Base-by-base conservation (phyloP, 1,140 invertebrate genomes). In the Papilio polytes region DNA sequence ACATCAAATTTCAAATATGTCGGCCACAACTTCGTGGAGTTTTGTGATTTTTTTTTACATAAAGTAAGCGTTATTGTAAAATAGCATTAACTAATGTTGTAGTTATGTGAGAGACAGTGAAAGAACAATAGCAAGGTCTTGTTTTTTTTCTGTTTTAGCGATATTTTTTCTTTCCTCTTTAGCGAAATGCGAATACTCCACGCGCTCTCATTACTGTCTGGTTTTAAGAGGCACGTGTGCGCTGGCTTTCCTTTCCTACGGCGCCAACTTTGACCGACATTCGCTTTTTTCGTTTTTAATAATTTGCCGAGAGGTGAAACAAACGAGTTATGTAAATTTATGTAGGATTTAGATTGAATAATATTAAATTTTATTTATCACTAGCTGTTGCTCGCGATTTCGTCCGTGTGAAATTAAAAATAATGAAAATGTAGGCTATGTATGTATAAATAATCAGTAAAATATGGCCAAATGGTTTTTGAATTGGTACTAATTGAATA, bases 221-320 rank as follows among this genome's bases (percentile, higher is more conserved):
- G 77, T 78, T 78, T 78, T 66, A 78, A 78, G 77, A 78, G 77
- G 53, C 77, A 63, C 59, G 77, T 78, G 77, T 78, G 53, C 31
- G 56, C 77, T 36, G 53, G 77, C 56, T 78, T 78, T 46, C 77
- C 77, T 78, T 48, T 44, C 77, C 56, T 63, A 18, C 53, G 56
- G 76, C 56, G 77, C 77, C 77, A 78, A 78, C 36, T 78, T 78
- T 78, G 77, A 78, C 77, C 77, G 77, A 59, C 53, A 78, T 44
- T 20, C 31, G 31, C 26, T 74, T 76, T 46, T 76, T 76, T 51
- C 74, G 74, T 76, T 76, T 76, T 76, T 76, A 48, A 76, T 76
- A 76, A 76, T 76, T 76, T 51, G 20, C 44, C n/a, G n/a, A 22
- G 74, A 20, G 51, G 12, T 70, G 12, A 20, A 56, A 56, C 22